phyloP scores from a whole-genome alignment of 2,888 invertebrate genomes.

The Dasysyrphus albostriatus region DNA sequence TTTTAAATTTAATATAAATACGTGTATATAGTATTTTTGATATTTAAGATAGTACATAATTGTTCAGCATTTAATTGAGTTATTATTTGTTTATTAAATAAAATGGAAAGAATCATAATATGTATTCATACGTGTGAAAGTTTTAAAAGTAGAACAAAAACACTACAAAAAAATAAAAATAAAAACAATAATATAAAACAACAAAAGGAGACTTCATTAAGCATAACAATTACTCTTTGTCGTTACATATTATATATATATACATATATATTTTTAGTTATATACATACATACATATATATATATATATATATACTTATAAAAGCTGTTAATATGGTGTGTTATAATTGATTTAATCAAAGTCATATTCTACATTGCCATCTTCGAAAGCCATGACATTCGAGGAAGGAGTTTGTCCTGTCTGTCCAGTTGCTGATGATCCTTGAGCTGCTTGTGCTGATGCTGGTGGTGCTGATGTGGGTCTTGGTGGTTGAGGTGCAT shows the following conservation, averaged over 20 bases:
- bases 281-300: slow-evolving; percentile 38
- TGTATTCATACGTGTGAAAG: neutral
- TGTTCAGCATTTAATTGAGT: slow-evolving; percentile 17
- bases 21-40: slow-evolving; percentile 17
- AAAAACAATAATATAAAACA: slow-evolving; percentile 25
- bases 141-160: slow-evolving; percentile 27
- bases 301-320: slow-evolving; percentile 15
- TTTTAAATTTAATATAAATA: slow-evolving; percentile 17
- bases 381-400: slow-evolving; percentile 82
- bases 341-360: slow-evolving; percentile 76
- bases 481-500: slow-evolving; percentile 66
- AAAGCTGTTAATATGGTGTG: slow-evolving; percentile 41
- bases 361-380: slow-evolving; percentile 82
- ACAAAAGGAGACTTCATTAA: slow-evolving; percentile 71
- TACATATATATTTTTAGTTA: slow-evolving; percentile 51
- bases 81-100: slow-evolving; percentile 2
- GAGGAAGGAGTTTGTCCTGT: slow-evolving; percentile 77
- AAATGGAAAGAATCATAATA: slow-evolving; percentile 6
- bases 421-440: slow-evolving; percentile 47
- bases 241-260: slow-evolving; percentile 53
- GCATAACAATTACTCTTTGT: slow-evolving; percentile 67
- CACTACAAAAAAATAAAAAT: slow-evolving; percentile 5
- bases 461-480: slow-evolving; percentile 72
- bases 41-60: slow-evolving; percentile 21
- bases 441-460: slow-evolving; percentile 59